These are phyloP conservation scores for Pterois miles DNA, from an alignment of 2,797 vertebrate genomes.

Conservation along the genomic window DNA sequence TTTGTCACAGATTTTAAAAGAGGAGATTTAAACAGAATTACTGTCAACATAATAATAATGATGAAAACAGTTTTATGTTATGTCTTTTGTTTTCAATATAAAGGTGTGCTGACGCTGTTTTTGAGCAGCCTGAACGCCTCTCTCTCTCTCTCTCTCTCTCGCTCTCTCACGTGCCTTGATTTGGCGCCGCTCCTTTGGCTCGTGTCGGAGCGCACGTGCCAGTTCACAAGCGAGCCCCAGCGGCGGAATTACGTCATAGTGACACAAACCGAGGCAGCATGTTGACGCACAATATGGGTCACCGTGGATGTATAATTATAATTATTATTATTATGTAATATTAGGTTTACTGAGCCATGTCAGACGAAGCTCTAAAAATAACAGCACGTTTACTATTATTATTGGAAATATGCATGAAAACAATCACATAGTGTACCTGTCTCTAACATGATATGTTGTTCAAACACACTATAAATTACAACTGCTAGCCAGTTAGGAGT, in stretches of 20 bases:
- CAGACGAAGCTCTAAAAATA: too few relatives aligned
- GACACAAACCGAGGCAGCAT: neutral
- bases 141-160: neutral
- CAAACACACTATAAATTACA: too few relatives aligned
- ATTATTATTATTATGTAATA: neutral
- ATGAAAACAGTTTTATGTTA: neutral
- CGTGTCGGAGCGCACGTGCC: constrained; percentile 57
- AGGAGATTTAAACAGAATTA: neutral
- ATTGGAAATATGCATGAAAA: too few relatives aligned
- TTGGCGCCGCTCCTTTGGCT: neutral
- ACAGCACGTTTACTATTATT: too few relatives aligned
- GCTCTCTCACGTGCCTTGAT: constrained; percentile 22
- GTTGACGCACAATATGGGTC: constrained; percentile 47
- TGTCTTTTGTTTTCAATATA: too few relatives aligned
- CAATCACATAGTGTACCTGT: too few relatives aligned
- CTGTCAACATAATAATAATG: neutral
- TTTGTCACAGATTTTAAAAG: neutral
- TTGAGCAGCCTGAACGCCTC: too few relatives aligned
- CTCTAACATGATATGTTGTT: too few relatives aligned
- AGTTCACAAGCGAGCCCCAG: constrained; percentile 32
- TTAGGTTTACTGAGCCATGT: too few relatives aligned
- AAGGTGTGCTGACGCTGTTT: too few relatives aligned
- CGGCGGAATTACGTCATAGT: constrained; percentile 70
- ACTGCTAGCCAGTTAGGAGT: too few relatives aligned
- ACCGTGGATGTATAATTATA: neutral